Evolutionary conservation across 2,888 invertebrate genomes (phyloP).

Genomic region (Mamestra brassicae): DNA sequence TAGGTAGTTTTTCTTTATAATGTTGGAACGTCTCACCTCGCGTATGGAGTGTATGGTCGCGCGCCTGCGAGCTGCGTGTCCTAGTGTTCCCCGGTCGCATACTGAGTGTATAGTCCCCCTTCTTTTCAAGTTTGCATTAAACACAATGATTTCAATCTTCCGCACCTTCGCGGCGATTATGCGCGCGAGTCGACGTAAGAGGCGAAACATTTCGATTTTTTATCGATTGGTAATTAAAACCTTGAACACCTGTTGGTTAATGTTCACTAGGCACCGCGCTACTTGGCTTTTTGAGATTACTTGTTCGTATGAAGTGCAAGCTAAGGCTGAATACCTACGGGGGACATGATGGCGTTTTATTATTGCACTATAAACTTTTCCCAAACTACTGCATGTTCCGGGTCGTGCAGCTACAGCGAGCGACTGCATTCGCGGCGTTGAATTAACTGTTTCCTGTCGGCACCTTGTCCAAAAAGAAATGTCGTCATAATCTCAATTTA

Average conservation of each 20-base stretch:
- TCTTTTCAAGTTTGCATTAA: conserved; percentile 77
- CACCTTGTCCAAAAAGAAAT: conserved; percentile 66
- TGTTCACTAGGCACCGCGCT: conserved; percentile 21
- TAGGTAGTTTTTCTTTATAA: conserved; percentile 6
- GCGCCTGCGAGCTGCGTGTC: conserved; percentile 72
- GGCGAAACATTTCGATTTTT: conserved; percentile 76
- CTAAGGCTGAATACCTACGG: conserved; percentile 77
- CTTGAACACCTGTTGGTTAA: conserved; percentile 35
- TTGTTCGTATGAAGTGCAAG: conserved; percentile 23
- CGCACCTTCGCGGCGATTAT: conserved; percentile 79
- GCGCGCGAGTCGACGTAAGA: conserved; percentile 76
- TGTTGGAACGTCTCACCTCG: conserved; percentile 78
- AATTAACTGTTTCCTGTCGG: conserved; percentile 63
- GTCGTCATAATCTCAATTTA: conserved; percentile 68
- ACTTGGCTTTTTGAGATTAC: conserved; percentile 20
- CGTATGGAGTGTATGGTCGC: conserved; percentile 83
- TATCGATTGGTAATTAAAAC: conserved; percentile 23
- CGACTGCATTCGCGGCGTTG: conserved; percentile 46
- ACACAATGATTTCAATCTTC: conserved; percentile 77
- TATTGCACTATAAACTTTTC: conserved; percentile 52
- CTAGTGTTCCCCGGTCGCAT: conserved; percentile 71
- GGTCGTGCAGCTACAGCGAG: conserved; percentile 44
- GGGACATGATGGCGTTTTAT: conserved; percentile 69
- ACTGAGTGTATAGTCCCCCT: conserved; percentile 81
- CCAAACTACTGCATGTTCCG: conserved; percentile 42